Percentiles rank a stretch among this genome's conserved stretches.
Conservation (phyloP, 1,140 invertebrate species). For the Aporrectodea caliginosa region DNA sequence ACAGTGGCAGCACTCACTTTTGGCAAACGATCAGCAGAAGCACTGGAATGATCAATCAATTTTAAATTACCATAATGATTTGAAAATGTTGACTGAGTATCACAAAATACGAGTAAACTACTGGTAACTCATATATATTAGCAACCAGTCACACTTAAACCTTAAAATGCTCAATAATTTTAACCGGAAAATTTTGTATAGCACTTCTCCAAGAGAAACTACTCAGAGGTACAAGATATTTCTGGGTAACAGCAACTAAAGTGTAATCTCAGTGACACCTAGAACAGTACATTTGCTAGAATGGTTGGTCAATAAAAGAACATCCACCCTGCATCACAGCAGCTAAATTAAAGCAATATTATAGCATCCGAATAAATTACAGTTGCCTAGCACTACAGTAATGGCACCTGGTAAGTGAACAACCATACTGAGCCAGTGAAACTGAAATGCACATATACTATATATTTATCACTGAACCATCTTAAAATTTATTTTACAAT, state of each 20-base stretch:
- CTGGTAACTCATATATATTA: not conserved
- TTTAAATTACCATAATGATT: not conserved
- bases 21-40: not conserved
- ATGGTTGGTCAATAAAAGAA: too few relatives aligned
- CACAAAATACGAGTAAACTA: not conserved
- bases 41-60: not conserved
- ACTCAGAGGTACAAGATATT: too few relatives aligned
- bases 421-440: not conserved
- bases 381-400: too few relatives aligned
- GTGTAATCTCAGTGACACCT: too few relatives aligned
- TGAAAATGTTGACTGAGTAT: too few relatives aligned
- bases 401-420: too few relatives aligned
- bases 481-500: not conserved
- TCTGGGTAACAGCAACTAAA: too few relatives aligned
- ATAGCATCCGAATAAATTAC: too few relatives aligned
- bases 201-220: too few relatives aligned
- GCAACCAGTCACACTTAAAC: not conserved
- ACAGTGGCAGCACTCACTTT: not conserved
- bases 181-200: not conserved
- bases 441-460: not conserved
- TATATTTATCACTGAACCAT: not conserved
- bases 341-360: too few relatives aligned
- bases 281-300: too few relatives aligned
- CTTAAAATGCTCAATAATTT: not conserved
- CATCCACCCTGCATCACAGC: too few relatives aligned